These are phyloP conservation scores for Dendrophyllia cribrosa DNA, from an alignment of 64 coral and sea anemone species.

Conservation along the genomic window DNA sequence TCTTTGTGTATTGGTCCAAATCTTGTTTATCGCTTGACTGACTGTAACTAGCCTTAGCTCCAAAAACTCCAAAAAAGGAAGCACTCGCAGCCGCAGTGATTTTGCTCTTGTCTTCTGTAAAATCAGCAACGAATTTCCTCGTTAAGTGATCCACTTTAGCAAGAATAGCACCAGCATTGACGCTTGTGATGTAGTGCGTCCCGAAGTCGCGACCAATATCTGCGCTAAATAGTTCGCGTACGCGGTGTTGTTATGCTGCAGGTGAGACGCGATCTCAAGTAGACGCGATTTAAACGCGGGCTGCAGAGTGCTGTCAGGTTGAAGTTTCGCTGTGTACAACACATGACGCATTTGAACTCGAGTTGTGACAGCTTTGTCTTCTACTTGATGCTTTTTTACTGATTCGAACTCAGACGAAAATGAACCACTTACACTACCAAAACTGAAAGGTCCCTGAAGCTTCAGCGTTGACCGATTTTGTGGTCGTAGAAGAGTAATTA, in stretches of 20 bases:
- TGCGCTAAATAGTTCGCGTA: slow-evolving; percentile 78
- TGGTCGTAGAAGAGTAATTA: slow-evolving; percentile 79
- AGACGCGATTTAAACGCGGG: slow-evolving; percentile 72
- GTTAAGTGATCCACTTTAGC: slow-evolving; percentile 83
- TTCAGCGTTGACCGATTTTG: slow-evolving; percentile 70
- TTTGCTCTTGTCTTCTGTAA: slow-evolving; percentile 47
- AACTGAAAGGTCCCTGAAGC: slow-evolving; percentile 33
- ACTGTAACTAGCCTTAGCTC: slow-evolving; percentile 23
- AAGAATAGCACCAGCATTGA: slow-evolving; percentile 81
- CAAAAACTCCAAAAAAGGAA: slow-evolving; percentile 71
- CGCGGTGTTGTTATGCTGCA: slow-evolving; percentile 87
- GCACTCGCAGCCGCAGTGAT: slow-evolving; percentile 82
- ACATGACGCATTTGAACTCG: slow-evolving; percentile 80
- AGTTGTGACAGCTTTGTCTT: slow-evolving; percentile 85
- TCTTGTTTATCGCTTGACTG: slow-evolving; percentile 34
- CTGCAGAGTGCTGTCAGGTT: slow-evolving; percentile 72
- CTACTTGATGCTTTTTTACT: slow-evolving; percentile 93
- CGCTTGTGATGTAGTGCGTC: slow-evolving; percentile 85
- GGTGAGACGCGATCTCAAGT: slow-evolving; percentile 79
- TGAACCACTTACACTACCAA: slow-evolving; percentile 48
- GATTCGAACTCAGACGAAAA: slow-evolving; percentile 74
- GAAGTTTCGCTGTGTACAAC: slow-evolving; percentile 59
- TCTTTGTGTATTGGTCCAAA: slow-evolving; percentile 73
- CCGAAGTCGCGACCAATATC: slow-evolving; percentile 91
- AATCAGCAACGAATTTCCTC: slow-evolving; percentile 38